Evolutionary conservation across 1,140 invertebrate genomes (phyloP), one percentile per base, ranked within the genome.

Genomic region (Drosophila takahashii): DNA sequence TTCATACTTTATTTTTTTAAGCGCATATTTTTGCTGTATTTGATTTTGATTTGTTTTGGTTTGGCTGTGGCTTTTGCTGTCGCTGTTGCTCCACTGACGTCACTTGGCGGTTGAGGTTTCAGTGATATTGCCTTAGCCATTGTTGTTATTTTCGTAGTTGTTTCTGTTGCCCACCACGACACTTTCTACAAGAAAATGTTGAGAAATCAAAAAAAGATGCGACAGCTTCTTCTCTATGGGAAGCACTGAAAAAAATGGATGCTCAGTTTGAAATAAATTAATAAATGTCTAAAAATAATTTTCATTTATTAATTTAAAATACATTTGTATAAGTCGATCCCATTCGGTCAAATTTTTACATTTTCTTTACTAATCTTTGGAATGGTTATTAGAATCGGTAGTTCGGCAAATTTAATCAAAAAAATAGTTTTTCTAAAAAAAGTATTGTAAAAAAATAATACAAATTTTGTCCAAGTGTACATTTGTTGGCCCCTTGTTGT

Each of bases 171-270:
- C 79, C 79, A 79, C 83, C 81, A 87, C 81, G 75, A 81, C 84
- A 89, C 83, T 87, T 87, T 87, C 83, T 87, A 89, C 83, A 70
- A 83, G 84, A 87, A 87, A 83, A 87, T 87, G 83, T 76, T 87
- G 83, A 87, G 83, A 87, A 89, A 87, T 89, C 84, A 87, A 87
- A 86, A 81, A 85, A 89, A 83, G 84, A 89, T 87, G 83, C 83
- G 79, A 87, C 78, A 76, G 70, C 75, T 64, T 61, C 77, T 61
- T 67, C 54, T 45, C 37, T 70, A 64, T 76, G 41, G 5, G 47
- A 11, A 9, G 13, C 59, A 61, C 59, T 18, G 26, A 15, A 32
- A 61, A 18, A 18, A 58, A 57, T 36, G 5, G 11, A 11, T n/a
- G 5, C 4, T 18, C 10, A 29, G 18, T 22, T 36, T 34, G 2